Evolutionary conservation across 2,888 invertebrate species (phyloP), one percentile per base, ranked within the genome.

Genomic region (Drosophila villosipedis): DNA sequence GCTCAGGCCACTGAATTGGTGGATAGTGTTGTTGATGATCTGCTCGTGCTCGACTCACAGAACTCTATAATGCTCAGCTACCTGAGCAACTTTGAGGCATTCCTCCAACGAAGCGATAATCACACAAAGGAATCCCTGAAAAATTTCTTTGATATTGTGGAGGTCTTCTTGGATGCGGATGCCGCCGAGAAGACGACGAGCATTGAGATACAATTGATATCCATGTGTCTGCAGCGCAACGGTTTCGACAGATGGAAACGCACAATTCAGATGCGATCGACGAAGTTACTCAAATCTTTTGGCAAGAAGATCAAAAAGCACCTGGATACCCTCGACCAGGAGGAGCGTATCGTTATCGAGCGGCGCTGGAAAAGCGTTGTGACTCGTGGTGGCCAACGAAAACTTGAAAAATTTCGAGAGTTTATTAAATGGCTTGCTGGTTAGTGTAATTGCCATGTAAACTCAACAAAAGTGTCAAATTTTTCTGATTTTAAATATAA

Each of bases 221-320:
- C 83, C 4, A 50, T 89, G 1, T 84, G 82, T 25, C 67, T 89
- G 49, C 80, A 89, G 49, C 85, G 85, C 54, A 80, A 74, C 16
- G 85, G 85, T 12, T 89, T 85, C 30, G 85, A 85, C 65, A 73
- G 85, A 16, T 85, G 90, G 90, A 87, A 87, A 52, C 80, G 85
- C 10, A 85, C 85, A 0, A 62, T 87, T 1, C 88, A 85, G 6
- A 33, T 78, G 37, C 69, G 78, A 0, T 68, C 74, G 0, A 31
- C 63, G 0, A 82, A 89, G 22, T 19, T 85, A 10, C 55, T 84
- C 7, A 87, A 78, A 10, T 19, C 71, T 9, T 66, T 89, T 9
- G 64, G 60, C 16, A 50, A 52, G 10, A 87, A 84, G 54, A 53
- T 85, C 0, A 61, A 41, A 0, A 67, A 57, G 0, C 68, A 78